Conservation (phyloP, 1,140 invertebrate genomes). For the Dendrolimus punctatus region DNA sequence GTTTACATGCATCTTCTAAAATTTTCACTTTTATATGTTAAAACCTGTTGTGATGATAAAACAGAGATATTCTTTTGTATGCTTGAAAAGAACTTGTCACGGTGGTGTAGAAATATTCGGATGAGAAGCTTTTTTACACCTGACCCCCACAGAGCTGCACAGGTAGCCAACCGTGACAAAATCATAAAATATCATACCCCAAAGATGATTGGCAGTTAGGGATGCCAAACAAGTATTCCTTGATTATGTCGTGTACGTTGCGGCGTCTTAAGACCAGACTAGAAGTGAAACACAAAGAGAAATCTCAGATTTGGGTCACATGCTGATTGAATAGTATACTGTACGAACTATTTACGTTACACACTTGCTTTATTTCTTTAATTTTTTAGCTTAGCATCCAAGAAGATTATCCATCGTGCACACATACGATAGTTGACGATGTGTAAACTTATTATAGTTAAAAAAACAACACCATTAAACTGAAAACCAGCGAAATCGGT, state of each 20-base stretch:
- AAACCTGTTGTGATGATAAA: too few relatives aligned
- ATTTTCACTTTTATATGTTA: too few relatives aligned
- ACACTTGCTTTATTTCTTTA: conserved; percentile 8
- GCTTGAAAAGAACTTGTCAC: neutral
- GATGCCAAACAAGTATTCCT: conserved; percentile 3
- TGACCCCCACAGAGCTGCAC: conserved; percentile 35
- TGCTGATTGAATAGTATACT: conserved; percentile 66
- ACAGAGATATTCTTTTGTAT: too few relatives aligned
- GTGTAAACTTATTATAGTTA: conserved; percentile 16
- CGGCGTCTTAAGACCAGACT: conserved; percentile 22
- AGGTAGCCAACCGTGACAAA: conserved; percentile 56
- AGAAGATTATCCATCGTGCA: conserved; percentile 12
- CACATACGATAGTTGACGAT: conserved; percentile 11
- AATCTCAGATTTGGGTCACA: conserved; percentile 75
- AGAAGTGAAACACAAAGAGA: conserved; percentile 49
- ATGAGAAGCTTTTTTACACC: conserved; percentile 19
- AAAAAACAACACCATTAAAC: conserved; percentile 46
- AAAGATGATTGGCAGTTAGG: conserved; percentile 8
- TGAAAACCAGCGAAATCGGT: conserved; percentile 61
- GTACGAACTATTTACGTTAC: conserved; percentile 21
- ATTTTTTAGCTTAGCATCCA: conserved; percentile 6
- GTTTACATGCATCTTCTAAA: conserved; percentile 11
- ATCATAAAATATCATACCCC: conserved; percentile 35
- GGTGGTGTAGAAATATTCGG: conserved; percentile 2
- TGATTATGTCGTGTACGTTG: conserved; percentile 6